Percentiles rank a stretch among this genome's conserved stretches.
These are phyloP conservation scores for Neoarius graeffei DNA, from an alignment of 2,113 vertebrate genomes.

Conservation along the genomic window DNA sequence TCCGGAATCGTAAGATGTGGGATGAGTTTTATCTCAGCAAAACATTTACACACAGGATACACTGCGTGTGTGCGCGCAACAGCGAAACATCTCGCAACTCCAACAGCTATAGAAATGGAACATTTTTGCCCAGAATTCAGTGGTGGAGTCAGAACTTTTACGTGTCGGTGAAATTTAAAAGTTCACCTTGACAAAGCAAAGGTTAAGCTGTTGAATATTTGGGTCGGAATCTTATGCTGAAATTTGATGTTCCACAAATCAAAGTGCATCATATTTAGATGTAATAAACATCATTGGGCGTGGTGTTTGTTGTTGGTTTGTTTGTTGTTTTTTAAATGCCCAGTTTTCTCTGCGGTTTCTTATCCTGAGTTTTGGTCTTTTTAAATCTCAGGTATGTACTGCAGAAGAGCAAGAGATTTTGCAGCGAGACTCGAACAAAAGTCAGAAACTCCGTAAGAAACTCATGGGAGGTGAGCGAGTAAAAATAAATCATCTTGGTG, in stretches of 20 bases:
- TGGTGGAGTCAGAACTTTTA: not conserved
- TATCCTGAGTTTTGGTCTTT: not conserved
- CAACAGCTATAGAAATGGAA: no score
- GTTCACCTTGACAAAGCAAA: not conserved
- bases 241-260: not conserved
- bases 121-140: no score
- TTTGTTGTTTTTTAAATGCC: not conserved
- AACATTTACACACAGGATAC: no score
- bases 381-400: constrained; percentile 84
- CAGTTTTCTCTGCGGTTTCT: not conserved
- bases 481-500: not conserved
- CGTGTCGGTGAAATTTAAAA: not conserved
- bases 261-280: not conserved
- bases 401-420: constrained; percentile 92
- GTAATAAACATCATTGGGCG: no score
- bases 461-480: constrained; percentile 84
- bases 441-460: constrained; percentile 94
- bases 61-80: no score
- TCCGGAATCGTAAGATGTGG: no score
- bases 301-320: not conserved
- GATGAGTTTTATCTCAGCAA: no score
- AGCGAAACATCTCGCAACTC: no score
- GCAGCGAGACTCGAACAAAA: constrained; percentile 95
- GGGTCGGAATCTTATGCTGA: not conserved
- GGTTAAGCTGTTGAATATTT: not conserved